These are phyloP conservation scores for Dromas ardeola DNA, from an alignment of 2,113 vertebrate genomes.

Conservation along the genomic window DNA sequence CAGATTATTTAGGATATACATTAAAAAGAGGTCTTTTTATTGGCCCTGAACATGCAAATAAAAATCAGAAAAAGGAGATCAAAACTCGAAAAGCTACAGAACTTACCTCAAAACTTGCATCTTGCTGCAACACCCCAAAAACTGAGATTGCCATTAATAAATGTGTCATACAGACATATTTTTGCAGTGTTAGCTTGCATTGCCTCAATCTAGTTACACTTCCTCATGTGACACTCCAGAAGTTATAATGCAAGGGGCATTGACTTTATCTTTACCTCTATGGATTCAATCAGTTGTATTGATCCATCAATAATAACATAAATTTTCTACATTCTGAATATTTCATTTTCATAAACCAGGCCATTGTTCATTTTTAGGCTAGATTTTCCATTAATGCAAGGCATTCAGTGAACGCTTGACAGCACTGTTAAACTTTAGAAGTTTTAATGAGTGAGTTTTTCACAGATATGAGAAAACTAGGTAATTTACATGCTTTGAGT, in stretches of 20 bases:
- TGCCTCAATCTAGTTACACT: background rate
- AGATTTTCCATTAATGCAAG: background rate
- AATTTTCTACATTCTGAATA: background rate
- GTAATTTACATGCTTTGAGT: background rate
- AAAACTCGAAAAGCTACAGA: background rate
- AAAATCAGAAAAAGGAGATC: background rate
- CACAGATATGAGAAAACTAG: background rate
- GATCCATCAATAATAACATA: background rate
- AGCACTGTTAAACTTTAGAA: constrained; percentile 8
- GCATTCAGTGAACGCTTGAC: background rate
- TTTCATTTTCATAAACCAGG: background rate
- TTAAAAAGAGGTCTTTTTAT: background rate
- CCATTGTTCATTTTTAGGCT: background rate
- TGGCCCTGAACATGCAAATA: background rate
- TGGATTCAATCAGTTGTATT: background rate
- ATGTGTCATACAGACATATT: background rate
- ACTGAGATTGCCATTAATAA: background rate
- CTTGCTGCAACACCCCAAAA: background rate
- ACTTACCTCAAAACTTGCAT: background rate
- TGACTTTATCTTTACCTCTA: background rate
- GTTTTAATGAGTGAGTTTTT: constrained; percentile 5
- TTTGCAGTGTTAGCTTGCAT: background rate
- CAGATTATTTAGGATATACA: background rate
- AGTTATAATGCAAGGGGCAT: background rate
- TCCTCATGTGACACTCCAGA: background rate